Evolutionary conservation across 2,113 vertebrate genomes (phyloP).

Genomic region (Myrmophylax atrothorax): DNA sequence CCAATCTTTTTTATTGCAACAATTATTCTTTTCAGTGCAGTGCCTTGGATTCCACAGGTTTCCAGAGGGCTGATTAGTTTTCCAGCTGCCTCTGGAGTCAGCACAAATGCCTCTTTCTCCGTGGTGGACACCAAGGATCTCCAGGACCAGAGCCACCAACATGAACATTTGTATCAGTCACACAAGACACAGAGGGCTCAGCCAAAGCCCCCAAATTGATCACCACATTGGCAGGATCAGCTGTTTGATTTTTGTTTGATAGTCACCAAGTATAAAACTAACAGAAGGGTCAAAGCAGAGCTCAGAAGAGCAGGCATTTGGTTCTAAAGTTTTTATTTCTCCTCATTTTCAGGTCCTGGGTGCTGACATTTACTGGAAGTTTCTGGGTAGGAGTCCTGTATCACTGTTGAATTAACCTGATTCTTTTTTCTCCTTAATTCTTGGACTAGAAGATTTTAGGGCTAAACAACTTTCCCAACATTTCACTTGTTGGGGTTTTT

Average conservation of each 20-base stretch:
- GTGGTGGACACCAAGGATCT: background rate
- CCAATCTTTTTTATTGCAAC: background rate
- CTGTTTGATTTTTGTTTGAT: background rate
- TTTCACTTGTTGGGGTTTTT: background rate
- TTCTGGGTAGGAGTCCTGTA: background rate
- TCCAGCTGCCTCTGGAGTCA: background rate
- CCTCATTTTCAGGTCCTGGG: background rate
- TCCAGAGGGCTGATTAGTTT: background rate
- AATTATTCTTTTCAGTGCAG: background rate
- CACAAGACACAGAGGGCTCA: background rate
- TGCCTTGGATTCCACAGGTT: background rate
- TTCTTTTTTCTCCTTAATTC: background rate
- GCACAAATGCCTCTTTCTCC: background rate
- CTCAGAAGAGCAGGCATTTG: background rate
- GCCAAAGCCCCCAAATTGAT: background rate
- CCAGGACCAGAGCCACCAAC: background rate
- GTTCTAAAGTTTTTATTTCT: background rate
- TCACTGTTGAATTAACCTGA: background rate
- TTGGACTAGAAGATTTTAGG: background rate
- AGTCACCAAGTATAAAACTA: fast-evolving
- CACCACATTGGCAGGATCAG: background rate
- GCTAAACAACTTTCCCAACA: background rate
- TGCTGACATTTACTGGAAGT: background rate
- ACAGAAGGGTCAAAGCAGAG: background rate
- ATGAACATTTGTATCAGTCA: background rate